Percentiles rank a stretch among this genome's conserved stretches.
Conservation (phyloP, 2,797 vertebrate species). For the Gorsachius magnificus region DNA sequence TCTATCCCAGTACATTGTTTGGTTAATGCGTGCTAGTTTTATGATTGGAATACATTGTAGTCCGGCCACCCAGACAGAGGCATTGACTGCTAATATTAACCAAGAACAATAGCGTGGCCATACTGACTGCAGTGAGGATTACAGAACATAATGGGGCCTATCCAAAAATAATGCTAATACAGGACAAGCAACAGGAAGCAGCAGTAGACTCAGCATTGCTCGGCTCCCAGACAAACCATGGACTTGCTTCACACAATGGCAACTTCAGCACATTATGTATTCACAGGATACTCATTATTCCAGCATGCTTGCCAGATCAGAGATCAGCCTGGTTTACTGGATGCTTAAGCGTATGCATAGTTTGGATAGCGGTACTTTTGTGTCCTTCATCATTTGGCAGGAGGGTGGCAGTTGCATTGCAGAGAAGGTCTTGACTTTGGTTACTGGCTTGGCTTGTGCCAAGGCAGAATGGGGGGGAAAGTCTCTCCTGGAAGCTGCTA, state of each 20-base stretch:
- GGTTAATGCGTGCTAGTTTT: conserved; percentile 62
- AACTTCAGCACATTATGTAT: conserved; percentile 80
- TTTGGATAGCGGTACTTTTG: conserved; percentile 72
- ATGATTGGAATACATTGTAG: conserved; percentile 72
- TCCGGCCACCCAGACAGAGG: conserved; percentile 82
- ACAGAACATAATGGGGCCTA: conserved; percentile 89
- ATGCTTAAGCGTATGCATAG: conserved; percentile 54
- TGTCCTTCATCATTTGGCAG: conserved; percentile 72
- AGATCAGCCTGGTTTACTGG: conserved; percentile 68
- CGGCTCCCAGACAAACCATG: conserved; percentile 81
- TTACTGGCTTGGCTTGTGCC: conserved; percentile 58
- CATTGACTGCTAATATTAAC: conserved; percentile 85
- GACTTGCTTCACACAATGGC: conserved; percentile 80
- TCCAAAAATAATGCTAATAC: conserved; percentile 91
- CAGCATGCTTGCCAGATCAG: conserved; percentile 65
- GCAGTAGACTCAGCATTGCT: conserved; percentile 92
- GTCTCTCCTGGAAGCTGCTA: conserved; percentile 66
- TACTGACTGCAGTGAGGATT: conserved; percentile 93
- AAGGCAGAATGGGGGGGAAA: conserved; percentile 45
- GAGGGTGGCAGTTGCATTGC: conserved; percentile 39
- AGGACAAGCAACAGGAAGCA: conserved; percentile 93
- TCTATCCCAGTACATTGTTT: conserved; percentile 7
- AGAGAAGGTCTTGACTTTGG: conserved; percentile 36
- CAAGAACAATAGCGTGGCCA: conserved; percentile 87
- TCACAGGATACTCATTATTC: conserved; percentile 78